Conservation (phyloP, 2,888 invertebrate species). For the Pyralis farinalis region DNA sequence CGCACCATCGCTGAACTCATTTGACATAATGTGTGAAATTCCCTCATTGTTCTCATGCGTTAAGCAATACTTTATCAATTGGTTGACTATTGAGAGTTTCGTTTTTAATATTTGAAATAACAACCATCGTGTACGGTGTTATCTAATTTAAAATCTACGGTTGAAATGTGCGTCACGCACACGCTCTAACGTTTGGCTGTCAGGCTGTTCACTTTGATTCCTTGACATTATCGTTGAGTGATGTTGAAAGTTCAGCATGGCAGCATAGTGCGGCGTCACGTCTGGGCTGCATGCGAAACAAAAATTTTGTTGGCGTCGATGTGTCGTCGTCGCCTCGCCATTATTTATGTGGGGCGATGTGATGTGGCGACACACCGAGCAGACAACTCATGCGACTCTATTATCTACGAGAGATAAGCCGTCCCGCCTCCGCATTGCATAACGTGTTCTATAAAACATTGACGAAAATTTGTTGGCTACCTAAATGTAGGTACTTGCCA, state of each 20-base stretch:
- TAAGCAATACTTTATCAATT: slow-evolving; percentile 1
- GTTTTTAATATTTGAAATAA: slow-evolving; percentile 7
- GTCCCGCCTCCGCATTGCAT: slow-evolving; percentile 25
- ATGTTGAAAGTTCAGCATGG: slow-evolving; percentile 2
- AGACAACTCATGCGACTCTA: slow-evolving; percentile 27
- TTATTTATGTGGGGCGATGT: background rate
- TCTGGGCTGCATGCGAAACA: background rate
- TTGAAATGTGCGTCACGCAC: slow-evolving; percentile 4
- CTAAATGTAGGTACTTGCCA: background rate
- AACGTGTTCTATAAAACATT: slow-evolving; percentile 26
- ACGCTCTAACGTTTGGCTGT: background rate
- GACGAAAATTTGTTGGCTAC: slow-evolving; percentile 9
- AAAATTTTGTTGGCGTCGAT: slow-evolving; percentile 1
- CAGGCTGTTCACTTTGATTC: background rate
- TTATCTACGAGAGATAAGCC: slow-evolving; percentile 39
- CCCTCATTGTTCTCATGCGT: slow-evolving; percentile 30
- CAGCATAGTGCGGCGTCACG: slow-evolving; percentile 1
- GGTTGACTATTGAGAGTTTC: background rate
- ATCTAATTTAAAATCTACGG: background rate
- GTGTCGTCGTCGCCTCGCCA: too few species aligned
- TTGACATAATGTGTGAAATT: slow-evolving; percentile 42
- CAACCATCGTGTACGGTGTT: background rate
- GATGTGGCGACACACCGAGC: slow-evolving; percentile 5
- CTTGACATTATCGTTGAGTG: slow-evolving; percentile 5
- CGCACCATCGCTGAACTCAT: slow-evolving; percentile 9